Evolutionary conservation across 2,888 invertebrate species (phyloP).

Genomic region (Philereme vetulata): DNA sequence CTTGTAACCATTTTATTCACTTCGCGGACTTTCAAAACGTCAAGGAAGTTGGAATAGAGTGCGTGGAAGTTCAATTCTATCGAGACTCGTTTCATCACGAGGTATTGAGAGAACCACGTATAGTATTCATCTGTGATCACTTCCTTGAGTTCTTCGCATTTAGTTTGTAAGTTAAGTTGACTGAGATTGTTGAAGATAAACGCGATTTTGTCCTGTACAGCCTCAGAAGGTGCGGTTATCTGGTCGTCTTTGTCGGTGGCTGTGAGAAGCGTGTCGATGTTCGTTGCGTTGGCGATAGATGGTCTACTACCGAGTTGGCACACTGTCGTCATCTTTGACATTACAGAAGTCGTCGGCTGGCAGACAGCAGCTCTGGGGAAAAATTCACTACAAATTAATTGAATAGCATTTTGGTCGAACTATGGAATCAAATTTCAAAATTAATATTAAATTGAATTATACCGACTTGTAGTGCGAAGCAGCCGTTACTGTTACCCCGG

Average conservation of each 20-base stretch:
- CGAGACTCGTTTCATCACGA: slow-evolving; percentile 99
- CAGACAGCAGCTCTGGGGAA: slow-evolving; percentile 66
- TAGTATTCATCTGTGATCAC: slow-evolving; percentile 96
- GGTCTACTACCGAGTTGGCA: slow-evolving; percentile 87
- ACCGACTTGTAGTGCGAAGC: slow-evolving; percentile 71
- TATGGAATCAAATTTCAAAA: background rate
- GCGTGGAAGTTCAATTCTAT: slow-evolving; percentile 99
- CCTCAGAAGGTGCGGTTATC: slow-evolving; percentile 94
- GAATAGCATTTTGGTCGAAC: slow-evolving; percentile 18
- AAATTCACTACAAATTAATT: slow-evolving; percentile 39
- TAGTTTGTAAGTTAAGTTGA: slow-evolving; percentile 95
- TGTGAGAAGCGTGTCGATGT: slow-evolving; percentile 97
- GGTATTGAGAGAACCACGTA: slow-evolving; percentile 98
- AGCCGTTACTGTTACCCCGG: slow-evolving; percentile 77
- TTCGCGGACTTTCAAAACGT: slow-evolving; percentile 93
- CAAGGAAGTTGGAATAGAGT: slow-evolving; percentile 97
- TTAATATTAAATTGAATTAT: slow-evolving; percentile 16
- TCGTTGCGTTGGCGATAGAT: slow-evolving; percentile 98
- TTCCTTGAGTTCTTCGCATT: slow-evolving; percentile 97
- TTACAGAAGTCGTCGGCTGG: slow-evolving; percentile 78
- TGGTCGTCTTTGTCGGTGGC: slow-evolving; percentile 97
- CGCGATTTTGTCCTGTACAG: slow-evolving; percentile 98
- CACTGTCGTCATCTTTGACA: slow-evolving; percentile 86
- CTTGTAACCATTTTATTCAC: slow-evolving; percentile 94
- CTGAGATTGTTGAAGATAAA: slow-evolving; percentile 99